These are phyloP conservation scores for Drosophila barbarae DNA, from an alignment of 2,888 invertebrate genomes.

Conservation along the genomic window DNA sequence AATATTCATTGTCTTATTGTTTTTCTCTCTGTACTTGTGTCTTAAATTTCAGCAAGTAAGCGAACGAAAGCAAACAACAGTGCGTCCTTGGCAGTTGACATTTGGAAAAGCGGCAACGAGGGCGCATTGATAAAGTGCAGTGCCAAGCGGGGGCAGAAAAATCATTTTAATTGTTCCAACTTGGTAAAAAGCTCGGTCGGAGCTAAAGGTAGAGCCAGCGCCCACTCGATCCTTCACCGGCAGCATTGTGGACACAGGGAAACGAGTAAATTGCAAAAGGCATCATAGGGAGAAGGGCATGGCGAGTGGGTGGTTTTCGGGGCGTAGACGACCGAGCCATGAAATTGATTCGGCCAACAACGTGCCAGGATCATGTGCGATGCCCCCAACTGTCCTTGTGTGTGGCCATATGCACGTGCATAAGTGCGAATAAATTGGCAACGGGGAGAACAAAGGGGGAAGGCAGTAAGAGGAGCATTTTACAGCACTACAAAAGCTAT, in stretches of 20 bases:
- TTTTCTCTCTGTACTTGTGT: conserved; percentile 3
- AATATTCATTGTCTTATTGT: no score
- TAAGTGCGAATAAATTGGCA: conserved; percentile 71
- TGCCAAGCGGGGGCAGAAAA: conserved; percentile 24
- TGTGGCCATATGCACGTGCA: conserved; percentile 51
- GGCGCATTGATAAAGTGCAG: conserved; percentile 33
- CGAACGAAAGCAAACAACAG: conserved; percentile 16
- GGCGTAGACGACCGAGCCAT: conserved; percentile 46
- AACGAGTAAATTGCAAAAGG: conserved; percentile 38
- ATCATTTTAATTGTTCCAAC: conserved; percentile 53
- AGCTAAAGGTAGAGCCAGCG: conserved; percentile 17
- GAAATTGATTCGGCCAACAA: conserved; percentile 69
- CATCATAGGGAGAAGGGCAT: conserved; percentile 16
- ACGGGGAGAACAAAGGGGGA: conserved; percentile 39
- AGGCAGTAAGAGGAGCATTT: conserved; percentile 1
- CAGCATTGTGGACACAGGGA: conserved; percentile 48
- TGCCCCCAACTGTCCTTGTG: conserved; percentile 18
- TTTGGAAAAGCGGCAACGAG: conserved; percentile 43
- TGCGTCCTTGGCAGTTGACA: conserved; percentile 61
- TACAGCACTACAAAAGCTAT: conserved; percentile 6
- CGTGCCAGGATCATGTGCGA: conserved; percentile 41
- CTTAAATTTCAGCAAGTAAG: conserved; percentile 27
- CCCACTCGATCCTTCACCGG: conserved; percentile 11
- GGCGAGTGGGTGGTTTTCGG: not conserved
- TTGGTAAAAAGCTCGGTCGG: conserved; percentile 38